A percentile compares a stretch with the other conserved stretches of the same genome.
phyloP scores from a whole-genome alignment of 2,113 vertebrate species.

The Hoplias malabaricus region DNA sequence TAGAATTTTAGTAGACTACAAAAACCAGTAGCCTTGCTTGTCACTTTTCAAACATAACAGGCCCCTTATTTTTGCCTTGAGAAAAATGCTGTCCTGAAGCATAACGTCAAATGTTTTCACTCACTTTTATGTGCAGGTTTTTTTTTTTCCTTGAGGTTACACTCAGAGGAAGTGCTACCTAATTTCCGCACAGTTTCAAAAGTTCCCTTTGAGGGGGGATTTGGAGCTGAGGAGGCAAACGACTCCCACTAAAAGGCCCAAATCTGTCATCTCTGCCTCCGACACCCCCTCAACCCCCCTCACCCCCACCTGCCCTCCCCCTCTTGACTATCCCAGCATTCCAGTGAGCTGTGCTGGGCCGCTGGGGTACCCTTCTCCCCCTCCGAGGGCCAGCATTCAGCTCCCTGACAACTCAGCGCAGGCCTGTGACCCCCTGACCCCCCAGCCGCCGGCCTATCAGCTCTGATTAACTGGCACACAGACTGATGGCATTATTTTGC shows the following conservation, averaged over 20 bases:
- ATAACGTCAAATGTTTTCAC: constrained; percentile 4
- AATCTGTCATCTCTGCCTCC: constrained; percentile 57
- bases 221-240: constrained; percentile 42
- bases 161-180: constrained; percentile 19
- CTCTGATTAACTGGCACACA: constrained; percentile 82
- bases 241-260: constrained; percentile 48
- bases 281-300: constrained; percentile 55
- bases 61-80: neutral
- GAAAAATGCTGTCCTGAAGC: neutral
- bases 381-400: constrained; percentile 73
- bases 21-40: neutral
- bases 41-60: neutral
- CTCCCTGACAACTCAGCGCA: constrained; percentile 82
- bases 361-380: constrained; percentile 52
- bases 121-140: constrained; percentile 13
- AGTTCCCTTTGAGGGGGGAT: constrained; percentile 27
- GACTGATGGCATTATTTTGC: constrained; percentile 89
- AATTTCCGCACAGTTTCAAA: constrained; percentile 32
- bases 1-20: neutral
- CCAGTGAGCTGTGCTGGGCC: constrained; percentile 38
- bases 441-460: constrained; percentile 82
- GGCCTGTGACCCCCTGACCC: constrained; percentile 79
- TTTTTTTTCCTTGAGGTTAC: constrained; percentile 11
- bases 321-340: constrained; percentile 57
- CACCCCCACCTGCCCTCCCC: constrained; percentile 29